Evolutionary conservation across 2,888 invertebrate genomes (phyloP), one percentile per base, ranked within the genome.

Genomic region (Salpingus planirostris): DNA sequence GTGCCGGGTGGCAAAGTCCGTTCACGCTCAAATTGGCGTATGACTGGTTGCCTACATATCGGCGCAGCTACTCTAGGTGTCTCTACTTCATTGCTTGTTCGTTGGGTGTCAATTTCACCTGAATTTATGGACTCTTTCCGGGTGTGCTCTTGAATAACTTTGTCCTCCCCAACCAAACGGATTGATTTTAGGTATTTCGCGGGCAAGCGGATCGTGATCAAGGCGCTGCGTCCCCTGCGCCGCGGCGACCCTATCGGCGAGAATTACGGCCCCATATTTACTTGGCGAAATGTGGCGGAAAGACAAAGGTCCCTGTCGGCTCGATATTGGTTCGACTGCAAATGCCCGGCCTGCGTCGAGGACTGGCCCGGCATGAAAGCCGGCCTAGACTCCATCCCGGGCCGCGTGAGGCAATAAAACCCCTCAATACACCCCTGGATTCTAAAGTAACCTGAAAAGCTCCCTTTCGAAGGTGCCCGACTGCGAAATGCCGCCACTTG

Each of bases 241-340:
- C 61, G 71, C 0, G 81, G 81, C 1, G 80, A 82, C 23, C 54
- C 73, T n/a, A 72, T 88, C 0, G 76, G 80, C 0, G 89, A 89
- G 53, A 88, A 88, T 64, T 90, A 90, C 57, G 89, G 88, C 0
- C 87, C 87, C 0, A 72, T 82, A 47, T 88, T 84, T 55, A 74
- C 72, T 0, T 71, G 76, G 39, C 66, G 65, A 43, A 60, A 58
- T 26, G 48, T 71, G 3, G 59, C 61, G 13, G 73, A 77, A 27
- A 69, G 89, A 2, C 79, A 78, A 54, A 66, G 74, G 26, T 66
- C 74, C 0, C 62, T 88, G 2, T 68, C 72, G 1, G 79, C 78
- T 8, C 72, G 87, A 8, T 88, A 88, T 57, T 81, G 86, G 76
- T 90, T 89, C 57, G 65, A 68, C 29, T 89, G 89, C 52, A 68